Base-by-base conservation (phyloP, 2,113 vertebrate species). In the Willisornis vidua region DNA sequence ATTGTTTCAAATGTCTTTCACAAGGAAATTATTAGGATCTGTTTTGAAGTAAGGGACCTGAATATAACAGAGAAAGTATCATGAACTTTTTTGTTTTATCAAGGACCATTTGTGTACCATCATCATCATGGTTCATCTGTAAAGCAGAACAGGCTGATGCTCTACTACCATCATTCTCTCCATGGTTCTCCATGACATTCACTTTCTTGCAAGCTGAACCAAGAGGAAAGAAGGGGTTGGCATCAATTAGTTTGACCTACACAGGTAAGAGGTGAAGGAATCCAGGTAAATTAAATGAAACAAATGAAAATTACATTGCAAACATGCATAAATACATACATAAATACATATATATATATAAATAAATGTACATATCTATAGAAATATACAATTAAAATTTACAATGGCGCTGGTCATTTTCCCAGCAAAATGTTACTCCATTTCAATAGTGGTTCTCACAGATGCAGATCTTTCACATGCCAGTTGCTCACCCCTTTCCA, bases 291-390 rank as follows among this genome's bases (percentile, higher is more conserved):
- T 28, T 22, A 41, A 79, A 29, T 23, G 0, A 86, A 67, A 29
- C 58, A 6, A 73, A 79, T 5, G 48, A 74, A 68, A 63, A 72
- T 51, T 2, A 17, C 17, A 4, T 52, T 25, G 9, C 20, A 8
- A 6, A 45, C 19, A 37, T 10, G 33, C 19, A 59, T 59, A 20
- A 3, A 7, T 6, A 49, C 45, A 19, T 46, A 12, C 2, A 22
- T 12, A n/a, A 2, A n/a, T 17, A 52, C 35, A n/a, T 8, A 41
- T 23, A 6, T 6, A n/a, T 37, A 7, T 39, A 1, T 7, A 19
- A 5, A 7, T 10, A 25, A 1, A 29, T 18, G 55, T 33, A 33
- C 14, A 70, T 8, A 41, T 25, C 26, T 1, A 41, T 31, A 45
- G 3, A 73, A 37, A 25, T 12, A 45, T 15, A 51, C 2, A 39